Conservation (phyloP, 1,140 invertebrate species). For the Cyclina sinensis region DNA sequence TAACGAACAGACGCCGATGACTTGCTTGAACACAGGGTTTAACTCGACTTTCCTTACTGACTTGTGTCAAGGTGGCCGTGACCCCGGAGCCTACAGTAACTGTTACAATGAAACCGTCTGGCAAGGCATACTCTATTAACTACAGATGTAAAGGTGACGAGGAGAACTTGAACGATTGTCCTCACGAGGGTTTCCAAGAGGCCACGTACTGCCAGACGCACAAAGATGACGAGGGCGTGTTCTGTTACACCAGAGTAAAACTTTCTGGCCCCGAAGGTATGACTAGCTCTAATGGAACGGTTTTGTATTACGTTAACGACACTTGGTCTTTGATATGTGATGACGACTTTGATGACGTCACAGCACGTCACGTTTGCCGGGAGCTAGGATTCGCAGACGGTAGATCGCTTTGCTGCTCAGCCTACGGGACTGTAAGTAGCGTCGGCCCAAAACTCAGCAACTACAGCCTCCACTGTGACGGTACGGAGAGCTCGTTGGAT, state of each 20-base stretch:
- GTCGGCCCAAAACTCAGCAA: not conserved
- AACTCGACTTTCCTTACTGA: conserved; percentile 58
- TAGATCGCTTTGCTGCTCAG: conserved; percentile 77
- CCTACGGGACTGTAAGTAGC: conserved; percentile 67
- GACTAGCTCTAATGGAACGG: conserved; percentile 73
- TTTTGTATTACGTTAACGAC: conserved; percentile 72
- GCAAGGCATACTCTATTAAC: conserved; percentile 41
- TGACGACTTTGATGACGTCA: conserved; percentile 74
- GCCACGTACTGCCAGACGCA: conserved; percentile 70
- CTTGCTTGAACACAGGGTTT: conserved; percentile 69
- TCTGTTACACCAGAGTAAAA: conserved; percentile 78
- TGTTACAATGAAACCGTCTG: conserved; percentile 66
- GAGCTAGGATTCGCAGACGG: conserved; percentile 79
- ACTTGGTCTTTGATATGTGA: conserved; percentile 78
- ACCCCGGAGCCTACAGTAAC: conserved; percentile 62
- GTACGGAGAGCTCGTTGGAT: not conserved
- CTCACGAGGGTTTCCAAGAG: conserved; percentile 74
- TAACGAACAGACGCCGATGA: conserved; percentile 57
- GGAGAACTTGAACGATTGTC: conserved; percentile 72
- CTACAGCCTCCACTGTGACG: not conserved
- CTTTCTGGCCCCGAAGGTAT: conserved; percentile 66
- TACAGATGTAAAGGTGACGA: conserved; percentile 77
- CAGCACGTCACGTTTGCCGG: conserved; percentile 73
- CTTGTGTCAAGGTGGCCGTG: conserved; percentile 39
- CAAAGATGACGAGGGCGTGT: conserved; percentile 72